phyloP scores from a whole-genome alignment of 2,113 vertebrate species.

The Sylvietta virens region DNA sequence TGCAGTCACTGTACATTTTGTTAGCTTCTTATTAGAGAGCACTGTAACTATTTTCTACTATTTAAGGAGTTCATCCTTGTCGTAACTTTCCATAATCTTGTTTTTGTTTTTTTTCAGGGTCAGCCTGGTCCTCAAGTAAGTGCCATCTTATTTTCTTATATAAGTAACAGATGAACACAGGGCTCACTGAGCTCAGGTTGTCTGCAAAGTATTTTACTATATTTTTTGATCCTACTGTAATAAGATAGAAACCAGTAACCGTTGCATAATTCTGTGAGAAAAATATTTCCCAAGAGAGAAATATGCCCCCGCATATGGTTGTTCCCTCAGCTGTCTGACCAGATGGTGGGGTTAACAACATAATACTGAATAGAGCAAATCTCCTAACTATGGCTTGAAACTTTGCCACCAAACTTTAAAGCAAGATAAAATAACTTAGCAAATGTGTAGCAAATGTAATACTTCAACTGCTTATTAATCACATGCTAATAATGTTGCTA shows the following conservation, averaged over 20 bases:
- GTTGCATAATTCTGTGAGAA: constrained; percentile 60
- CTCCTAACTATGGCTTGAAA: constrained; percentile 65
- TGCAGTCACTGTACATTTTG: not conserved
- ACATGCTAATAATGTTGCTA: constrained; percentile 41
- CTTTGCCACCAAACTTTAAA: constrained; percentile 50
- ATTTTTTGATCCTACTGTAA: not conserved
- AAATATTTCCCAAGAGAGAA: constrained; percentile 67
- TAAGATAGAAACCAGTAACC: constrained; percentile 58
- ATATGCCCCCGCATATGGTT: constrained; percentile 60
- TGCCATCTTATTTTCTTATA: constrained; percentile 8
- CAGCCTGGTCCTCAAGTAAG: constrained; percentile 81
- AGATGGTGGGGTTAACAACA: constrained; percentile 67
- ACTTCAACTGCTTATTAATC: constrained; percentile 65
- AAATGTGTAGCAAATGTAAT: constrained; percentile 37
- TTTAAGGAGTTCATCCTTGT: not conserved
- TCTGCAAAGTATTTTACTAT: not conserved
- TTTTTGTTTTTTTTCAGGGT: constrained; percentile 67
- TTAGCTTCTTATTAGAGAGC: not conserved
- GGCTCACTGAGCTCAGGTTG: not conserved
- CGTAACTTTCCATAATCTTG: constrained; percentile 20
- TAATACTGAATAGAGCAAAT: constrained; percentile 59
- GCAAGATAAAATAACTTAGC: constrained; percentile 50
- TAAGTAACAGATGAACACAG: not conserved
- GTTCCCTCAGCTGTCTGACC: constrained; percentile 64
- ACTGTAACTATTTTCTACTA: not conserved